phyloP scores from a whole-genome alignment of 2,113 vertebrate species.

The Cygnus atratus region DNA sequence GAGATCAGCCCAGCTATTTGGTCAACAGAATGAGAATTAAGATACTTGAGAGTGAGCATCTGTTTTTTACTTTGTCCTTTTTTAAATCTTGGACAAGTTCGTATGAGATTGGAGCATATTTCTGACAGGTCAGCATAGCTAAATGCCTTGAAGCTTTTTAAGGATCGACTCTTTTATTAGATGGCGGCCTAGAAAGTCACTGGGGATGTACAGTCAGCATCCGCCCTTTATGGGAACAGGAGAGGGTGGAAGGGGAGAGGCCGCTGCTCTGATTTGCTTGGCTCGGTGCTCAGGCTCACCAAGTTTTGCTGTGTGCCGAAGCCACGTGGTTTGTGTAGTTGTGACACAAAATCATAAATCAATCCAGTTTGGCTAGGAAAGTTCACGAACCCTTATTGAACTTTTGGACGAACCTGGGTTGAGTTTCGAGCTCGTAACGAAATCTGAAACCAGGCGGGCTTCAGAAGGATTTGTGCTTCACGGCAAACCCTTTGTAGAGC shows the following conservation, averaged over 20 bases:
- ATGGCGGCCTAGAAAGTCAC: background rate
- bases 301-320: background rate
- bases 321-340: slow-evolving; percentile 15
- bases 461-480: slow-evolving; percentile 48
- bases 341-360: slow-evolving; percentile 58
- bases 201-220: slow-evolving; percentile 11
- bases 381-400: slow-evolving; percentile 66
- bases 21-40: slow-evolving; percentile 27
- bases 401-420: slow-evolving; percentile 48
- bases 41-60: slow-evolving; percentile 25
- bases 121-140: slow-evolving; percentile 29
- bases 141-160: slow-evolving; percentile 1
- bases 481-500: background rate
- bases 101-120: slow-evolving; percentile 6
- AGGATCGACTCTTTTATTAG: slow-evolving; percentile 20
- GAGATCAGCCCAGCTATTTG: slow-evolving; percentile 17
- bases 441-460: slow-evolving; percentile 29
- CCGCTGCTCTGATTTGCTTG: slow-evolving; percentile 18
- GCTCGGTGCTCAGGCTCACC: rapidly evolving
- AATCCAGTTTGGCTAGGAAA: slow-evolving; percentile 47
- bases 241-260: slow-evolving; percentile 37
- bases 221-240: slow-evolving; percentile 24
- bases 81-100: background rate
- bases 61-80: slow-evolving; percentile 39
- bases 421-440: slow-evolving; percentile 37